Evolutionary conservation across 2,797 vertebrate genomes (phyloP), one percentile per base, ranked within the genome.

Genomic region (Sebastes minor): DNA sequence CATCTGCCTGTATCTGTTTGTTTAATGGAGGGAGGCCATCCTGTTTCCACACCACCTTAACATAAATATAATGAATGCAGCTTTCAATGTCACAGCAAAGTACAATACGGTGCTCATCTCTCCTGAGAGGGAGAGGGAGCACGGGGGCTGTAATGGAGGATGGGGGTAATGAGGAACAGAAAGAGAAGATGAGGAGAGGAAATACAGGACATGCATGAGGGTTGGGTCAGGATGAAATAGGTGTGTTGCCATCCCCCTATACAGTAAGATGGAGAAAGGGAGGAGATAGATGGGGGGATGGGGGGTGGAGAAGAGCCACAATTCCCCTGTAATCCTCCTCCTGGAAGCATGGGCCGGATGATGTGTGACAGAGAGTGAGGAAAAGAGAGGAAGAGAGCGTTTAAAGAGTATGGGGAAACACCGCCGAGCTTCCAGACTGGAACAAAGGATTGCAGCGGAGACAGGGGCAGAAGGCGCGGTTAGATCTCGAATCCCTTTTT

Each of bases 51-150:
- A 86, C 53, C 86, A 85, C 83, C 82, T 82, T 86, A 82, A 89
- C 87, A 91, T 88, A 90, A 93, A 94, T 92, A 88, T 92, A 90
- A 92, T 89, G 91, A 93, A 93, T 92, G 80, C 89, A 90, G 86
- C 83, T 90, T 89, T 95, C 90, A 94, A 92, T 94, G 92, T 94
- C 93, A 95, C 74, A 69, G 88, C 84, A 88, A 89, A 91, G 88
- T 90, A 88, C 81, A 88, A 80, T 86, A 92, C 73, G 14, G 83
- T 42, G 62, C 79, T 89, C 85, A 88, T 91, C 86, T 91, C 91
- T 92, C 91, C 76, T 63, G 88, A 91, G 90, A 90, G 82, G 67
- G 71, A 63, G 78, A 80, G 82, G 65, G 74, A n/a, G 27, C n/a
- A 35, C 2, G 8, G 53, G 79, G 77, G 74, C 57, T 88, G 76